Conservation (phyloP, 1,140 invertebrate species). For the Lasaia peninsularis region DNA sequence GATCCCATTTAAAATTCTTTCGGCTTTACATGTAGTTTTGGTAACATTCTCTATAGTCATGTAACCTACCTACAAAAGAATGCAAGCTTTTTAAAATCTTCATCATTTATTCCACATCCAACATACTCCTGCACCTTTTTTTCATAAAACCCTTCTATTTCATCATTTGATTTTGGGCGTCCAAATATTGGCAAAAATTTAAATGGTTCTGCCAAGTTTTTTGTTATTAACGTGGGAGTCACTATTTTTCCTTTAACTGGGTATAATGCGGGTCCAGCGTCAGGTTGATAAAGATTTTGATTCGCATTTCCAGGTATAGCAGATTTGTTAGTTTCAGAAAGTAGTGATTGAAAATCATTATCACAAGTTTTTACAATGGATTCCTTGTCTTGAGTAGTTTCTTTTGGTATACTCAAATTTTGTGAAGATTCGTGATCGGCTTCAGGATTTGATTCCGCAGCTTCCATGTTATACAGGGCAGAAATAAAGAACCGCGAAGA, state of each 20-base stretch:
- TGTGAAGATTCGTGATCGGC: neutral
- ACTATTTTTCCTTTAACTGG: slow-evolving; percentile 36
- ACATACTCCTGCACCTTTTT: slow-evolving; percentile 47
- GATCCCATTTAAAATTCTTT: too few relatives aligned
- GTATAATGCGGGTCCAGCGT: slow-evolving; percentile 36
- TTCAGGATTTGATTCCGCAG: too few relatives aligned
- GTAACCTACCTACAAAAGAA: slow-evolving; percentile 44
- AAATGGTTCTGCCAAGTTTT: slow-evolving; percentile 44
- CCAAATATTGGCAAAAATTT: slow-evolving; percentile 44
- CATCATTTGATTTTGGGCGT: slow-evolving; percentile 29
- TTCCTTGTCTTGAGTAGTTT: neutral
- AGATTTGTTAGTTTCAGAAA: neutral
- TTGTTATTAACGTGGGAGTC: slow-evolving; percentile 41
- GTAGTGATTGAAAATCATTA: neutral
- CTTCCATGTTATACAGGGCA: too few relatives aligned
- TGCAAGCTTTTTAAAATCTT: slow-evolving; percentile 44
- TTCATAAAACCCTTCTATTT: slow-evolving; percentile 31
- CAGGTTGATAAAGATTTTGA: slow-evolving; percentile 17
- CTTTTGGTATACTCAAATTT: neutral
- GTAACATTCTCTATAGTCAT: too few relatives aligned
- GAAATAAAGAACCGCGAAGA: too few relatives aligned
- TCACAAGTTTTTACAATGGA: neutral
- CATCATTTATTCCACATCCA: slow-evolving; percentile 42
- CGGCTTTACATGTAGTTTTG: too few relatives aligned
- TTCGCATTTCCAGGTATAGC: neutral